Conservation (phyloP, 23 tunicate species). For the Botrylloides violaceus region DNA sequence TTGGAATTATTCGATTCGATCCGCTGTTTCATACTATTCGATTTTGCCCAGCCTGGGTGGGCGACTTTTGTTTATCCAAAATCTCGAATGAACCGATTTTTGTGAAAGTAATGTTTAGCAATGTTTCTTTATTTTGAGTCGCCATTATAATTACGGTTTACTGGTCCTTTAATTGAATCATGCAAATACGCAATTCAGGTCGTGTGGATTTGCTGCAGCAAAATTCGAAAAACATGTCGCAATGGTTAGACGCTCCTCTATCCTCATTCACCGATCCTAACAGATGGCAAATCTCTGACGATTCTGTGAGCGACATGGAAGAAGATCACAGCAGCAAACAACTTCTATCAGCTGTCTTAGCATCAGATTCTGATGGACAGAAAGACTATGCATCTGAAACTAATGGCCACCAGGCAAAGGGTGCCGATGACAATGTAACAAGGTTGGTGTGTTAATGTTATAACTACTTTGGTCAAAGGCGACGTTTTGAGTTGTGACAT, state of each 20-base stretch:
- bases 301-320: neutral
- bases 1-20: too few relatives aligned
- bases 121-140: too few relatives aligned
- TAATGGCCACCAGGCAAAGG: neutral
- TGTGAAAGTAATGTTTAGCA: too few relatives aligned
- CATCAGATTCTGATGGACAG: neutral
- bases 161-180: neutral
- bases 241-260: slow-evolving; percentile 53
- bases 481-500: neutral
- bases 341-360: neutral
- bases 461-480: too few relatives aligned
- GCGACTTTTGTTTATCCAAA: too few relatives aligned
- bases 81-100: too few relatives aligned
- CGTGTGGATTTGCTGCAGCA: slow-evolving; percentile 64
- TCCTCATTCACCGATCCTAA: slow-evolving; percentile 77
- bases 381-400: neutral
- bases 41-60: too few relatives aligned
- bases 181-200: too few relatives aligned
- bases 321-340: neutral
- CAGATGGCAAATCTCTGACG: slow-evolving; percentile 14
- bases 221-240: slow-evolving; percentile 25
- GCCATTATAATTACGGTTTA: too few relatives aligned
- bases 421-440: slow-evolving; percentile 65
- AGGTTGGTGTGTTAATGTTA: slow-evolving; percentile 14
- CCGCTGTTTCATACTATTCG: too few relatives aligned